phyloP scores from a whole-genome alignment of 2,888 invertebrate species.

The Polymixis lichenea region DNA sequence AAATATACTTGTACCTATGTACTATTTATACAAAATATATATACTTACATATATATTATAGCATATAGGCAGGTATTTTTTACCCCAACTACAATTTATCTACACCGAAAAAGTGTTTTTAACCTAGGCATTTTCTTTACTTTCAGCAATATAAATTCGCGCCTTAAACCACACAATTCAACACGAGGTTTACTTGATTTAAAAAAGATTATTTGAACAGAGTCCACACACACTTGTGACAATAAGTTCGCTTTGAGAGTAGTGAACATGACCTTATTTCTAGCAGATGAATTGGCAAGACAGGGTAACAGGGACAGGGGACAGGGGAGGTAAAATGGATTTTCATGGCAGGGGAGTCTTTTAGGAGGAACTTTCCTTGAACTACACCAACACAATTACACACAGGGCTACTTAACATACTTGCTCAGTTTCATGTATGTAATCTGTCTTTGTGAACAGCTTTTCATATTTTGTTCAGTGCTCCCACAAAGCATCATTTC shows the following conservation, averaged over 20 bases:
- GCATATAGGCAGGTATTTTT: neutral
- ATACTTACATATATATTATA: neutral
- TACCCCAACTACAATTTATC: neutral
- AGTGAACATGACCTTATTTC: constrained; percentile 46
- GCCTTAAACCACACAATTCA: constrained; percentile 12
- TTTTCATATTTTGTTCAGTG: constrained; percentile 57
- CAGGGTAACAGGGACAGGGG: neutral
- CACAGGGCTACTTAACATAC: neutral
- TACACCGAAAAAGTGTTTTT: neutral
- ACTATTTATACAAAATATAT: neutral
- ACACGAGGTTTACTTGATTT: constrained; percentile 47
- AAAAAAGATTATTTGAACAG: constrained; percentile 52
- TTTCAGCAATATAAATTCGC: constrained; percentile 21
- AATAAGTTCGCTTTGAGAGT: constrained; percentile 45
- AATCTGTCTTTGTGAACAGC: constrained; percentile 30
- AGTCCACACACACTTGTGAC: constrained; percentile 37
- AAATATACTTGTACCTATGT: neutral
- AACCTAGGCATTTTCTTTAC: neutral
- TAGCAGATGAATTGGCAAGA: constrained; percentile 31
- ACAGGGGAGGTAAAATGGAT: constrained; percentile 10
- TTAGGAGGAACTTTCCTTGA: neutral
- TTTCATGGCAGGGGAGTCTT: constrained; percentile 19
- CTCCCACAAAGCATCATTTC: constrained; percentile 33
- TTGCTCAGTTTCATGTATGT: constrained; percentile 5
- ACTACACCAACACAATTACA: constrained; percentile 7